A percentile compares a stretch with the other conserved stretches of the same genome.
phyloP scores from a whole-genome alignment of 2,888 invertebrate species.

The Sarcophaga rosellei region DNA sequence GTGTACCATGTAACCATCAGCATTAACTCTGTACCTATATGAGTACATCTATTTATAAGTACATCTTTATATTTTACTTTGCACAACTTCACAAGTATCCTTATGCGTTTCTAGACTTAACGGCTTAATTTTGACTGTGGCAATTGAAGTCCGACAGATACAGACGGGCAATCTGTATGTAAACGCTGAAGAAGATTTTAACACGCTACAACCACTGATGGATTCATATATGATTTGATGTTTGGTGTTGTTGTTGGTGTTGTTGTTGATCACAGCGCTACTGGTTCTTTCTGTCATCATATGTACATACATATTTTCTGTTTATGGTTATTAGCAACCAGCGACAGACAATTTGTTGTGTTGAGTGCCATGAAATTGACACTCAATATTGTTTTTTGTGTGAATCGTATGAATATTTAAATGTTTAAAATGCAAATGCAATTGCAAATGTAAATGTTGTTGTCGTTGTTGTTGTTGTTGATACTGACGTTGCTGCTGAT shows the following conservation, averaged over 20 bases:
- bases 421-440: constrained; percentile 38
- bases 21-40: no score
- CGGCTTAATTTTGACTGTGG: no score
- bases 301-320: constrained; percentile 12
- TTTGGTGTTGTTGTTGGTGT: neutral
- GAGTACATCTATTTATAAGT: no score
- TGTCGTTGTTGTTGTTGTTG: constrained; percentile 54
- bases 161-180: no score
- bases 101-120: no score
- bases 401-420: constrained; percentile 60
- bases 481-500: constrained; percentile 8
- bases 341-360: constrained; percentile 55
- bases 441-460: constrained; percentile 36
- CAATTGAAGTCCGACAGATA: no score
- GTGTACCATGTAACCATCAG: no score
- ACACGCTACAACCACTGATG: neutral
- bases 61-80: no score
- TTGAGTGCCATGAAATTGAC: constrained; percentile 67
- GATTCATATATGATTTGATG: neutral
- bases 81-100: no score
- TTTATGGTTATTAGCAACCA: constrained; percentile 49
- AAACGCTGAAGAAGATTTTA: neutral
- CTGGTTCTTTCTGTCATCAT: neutral
- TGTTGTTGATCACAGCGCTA: constrained; percentile 27
- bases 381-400: constrained; percentile 64